phyloP scores from a whole-genome alignment of 2,888 invertebrate genomes.

The Tenthredo distinguenda region DNA sequence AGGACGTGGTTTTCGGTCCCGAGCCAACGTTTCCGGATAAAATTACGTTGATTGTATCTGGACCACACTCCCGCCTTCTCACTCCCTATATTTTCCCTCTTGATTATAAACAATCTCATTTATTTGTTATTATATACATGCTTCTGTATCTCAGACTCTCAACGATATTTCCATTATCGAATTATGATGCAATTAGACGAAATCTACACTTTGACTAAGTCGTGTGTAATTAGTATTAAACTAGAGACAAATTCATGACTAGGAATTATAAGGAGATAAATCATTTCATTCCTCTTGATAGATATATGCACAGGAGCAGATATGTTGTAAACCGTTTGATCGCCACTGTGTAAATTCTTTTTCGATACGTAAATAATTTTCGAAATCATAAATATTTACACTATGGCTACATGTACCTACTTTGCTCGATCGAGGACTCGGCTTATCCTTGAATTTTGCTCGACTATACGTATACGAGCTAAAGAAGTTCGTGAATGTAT shows the following conservation, averaged over 20 bases:
- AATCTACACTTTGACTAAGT: no score
- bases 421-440: conserved; percentile 1
- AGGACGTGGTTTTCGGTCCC: conserved; percentile 49
- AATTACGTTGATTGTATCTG: background rate
- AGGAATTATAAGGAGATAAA: no score
- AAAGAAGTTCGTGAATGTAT: background rate
- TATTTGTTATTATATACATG: background rate
- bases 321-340: background rate
- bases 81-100: background rate
- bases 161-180: background rate
- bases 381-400: background rate
- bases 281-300: no score
- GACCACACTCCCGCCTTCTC: conserved; percentile 4
- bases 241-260: no score
- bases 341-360: background rate
- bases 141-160: background rate
- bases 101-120: background rate
- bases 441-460: background rate
- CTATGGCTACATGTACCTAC: background rate
- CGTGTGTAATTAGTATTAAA: no score
- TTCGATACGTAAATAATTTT: background rate
- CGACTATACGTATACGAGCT: background rate
- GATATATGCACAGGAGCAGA: no score
- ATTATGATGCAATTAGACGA: no score
- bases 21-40: conserved; percentile 23